phyloP scores from a whole-genome alignment of 2,113 vertebrate genomes.

The Greenwoodochromis staneri region DNA sequence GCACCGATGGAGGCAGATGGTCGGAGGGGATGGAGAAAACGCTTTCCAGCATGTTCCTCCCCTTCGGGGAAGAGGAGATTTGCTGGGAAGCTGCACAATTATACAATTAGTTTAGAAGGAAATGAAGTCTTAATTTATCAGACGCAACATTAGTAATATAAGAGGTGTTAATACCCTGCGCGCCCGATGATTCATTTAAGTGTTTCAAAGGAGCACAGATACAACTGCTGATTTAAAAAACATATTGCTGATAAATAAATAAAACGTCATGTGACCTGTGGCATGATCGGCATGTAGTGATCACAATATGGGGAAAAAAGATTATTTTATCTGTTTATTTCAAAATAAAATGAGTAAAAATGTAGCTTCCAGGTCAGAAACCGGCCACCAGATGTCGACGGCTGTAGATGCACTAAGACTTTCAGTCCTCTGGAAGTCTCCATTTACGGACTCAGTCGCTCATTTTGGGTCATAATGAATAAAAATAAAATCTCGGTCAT shows the following conservation, averaged over 20 bases:
- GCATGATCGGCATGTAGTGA: not conserved
- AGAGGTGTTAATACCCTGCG: not conserved
- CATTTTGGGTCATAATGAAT: not conserved
- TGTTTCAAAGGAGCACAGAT: not conserved
- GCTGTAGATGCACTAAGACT: not conserved
- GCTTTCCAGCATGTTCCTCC: not conserved
- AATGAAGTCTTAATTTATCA: not conserved
- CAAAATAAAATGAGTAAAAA: not conserved
- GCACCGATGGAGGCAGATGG: slow-evolving; percentile 4
- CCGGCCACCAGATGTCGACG: not conserved
- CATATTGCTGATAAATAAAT: not conserved
- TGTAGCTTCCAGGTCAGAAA: not conserved
- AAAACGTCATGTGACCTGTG: not conserved
- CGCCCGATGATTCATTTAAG: not conserved
- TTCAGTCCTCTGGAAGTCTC: not conserved
- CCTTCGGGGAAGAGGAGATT: not conserved
- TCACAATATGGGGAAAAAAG: not conserved
- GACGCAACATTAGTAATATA: not conserved
- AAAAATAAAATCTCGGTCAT: not conserved
- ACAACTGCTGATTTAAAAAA: not conserved
- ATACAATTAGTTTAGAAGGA: not conserved
- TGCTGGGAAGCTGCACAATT: not conserved
- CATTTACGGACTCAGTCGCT: not conserved
- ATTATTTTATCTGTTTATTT: not conserved
- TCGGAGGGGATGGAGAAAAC: not conserved